Evolutionary conservation across 2,888 invertebrate genomes (phyloP).

Genomic region (Rugalucina vietnamica): DNA sequence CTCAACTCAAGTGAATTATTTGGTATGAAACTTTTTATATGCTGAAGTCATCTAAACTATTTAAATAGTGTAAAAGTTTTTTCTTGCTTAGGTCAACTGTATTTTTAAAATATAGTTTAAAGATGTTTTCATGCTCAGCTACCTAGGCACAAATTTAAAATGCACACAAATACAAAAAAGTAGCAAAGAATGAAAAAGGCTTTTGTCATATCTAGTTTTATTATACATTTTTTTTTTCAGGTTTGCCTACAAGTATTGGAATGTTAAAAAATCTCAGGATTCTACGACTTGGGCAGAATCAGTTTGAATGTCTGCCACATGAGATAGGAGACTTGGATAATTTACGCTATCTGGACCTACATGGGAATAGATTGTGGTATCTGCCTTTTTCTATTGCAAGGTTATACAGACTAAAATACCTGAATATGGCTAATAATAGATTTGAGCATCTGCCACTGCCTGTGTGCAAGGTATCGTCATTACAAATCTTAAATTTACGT

Average conservation of each 20-base stretch:
- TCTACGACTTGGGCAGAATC: slow-evolving; percentile 77
- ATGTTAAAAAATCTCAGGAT: slow-evolving; percentile 58
- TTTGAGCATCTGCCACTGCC: slow-evolving; percentile 80
- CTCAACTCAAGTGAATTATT: too few species aligned
- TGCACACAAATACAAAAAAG: too few species aligned
- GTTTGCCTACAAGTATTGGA: slow-evolving; percentile 71
- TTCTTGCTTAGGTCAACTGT: too few species aligned
- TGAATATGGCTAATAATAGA: slow-evolving; percentile 79
- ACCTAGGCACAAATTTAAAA: too few species aligned
- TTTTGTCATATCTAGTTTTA: too few species aligned
- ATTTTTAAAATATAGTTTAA: too few species aligned
- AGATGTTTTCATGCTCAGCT: too few species aligned
- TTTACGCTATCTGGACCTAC: slow-evolving; percentile 77
- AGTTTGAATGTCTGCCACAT: slow-evolving; percentile 79
- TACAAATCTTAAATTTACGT: slow-evolving; percentile 68
- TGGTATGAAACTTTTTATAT: too few species aligned
- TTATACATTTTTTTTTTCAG: too few species aligned
- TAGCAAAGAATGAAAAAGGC: too few species aligned
- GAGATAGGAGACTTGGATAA: slow-evolving; percentile 77
- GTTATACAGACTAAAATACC: slow-evolving; percentile 71
- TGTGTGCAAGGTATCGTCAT: slow-evolving; percentile 72
- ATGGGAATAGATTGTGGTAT: slow-evolving; percentile 80
- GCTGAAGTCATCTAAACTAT: too few species aligned
- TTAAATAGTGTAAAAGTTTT: too few species aligned
- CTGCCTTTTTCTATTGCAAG: slow-evolving; percentile 78